Evolutionary conservation across 2,888 invertebrate genomes (phyloP).

Genomic region (Eledona agricola): DNA sequence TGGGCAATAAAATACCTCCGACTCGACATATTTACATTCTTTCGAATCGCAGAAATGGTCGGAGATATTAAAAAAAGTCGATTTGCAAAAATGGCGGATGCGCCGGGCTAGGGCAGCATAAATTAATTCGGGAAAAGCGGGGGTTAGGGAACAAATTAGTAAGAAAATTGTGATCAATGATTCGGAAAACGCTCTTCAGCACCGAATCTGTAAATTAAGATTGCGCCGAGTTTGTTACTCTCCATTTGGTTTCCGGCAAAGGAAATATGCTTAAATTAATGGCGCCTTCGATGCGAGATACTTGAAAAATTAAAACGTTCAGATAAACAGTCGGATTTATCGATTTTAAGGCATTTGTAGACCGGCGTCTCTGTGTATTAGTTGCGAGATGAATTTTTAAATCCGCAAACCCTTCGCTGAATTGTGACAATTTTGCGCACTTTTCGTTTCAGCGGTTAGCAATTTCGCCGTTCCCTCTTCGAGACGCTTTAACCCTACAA

Average conservation of each 20-base stretch:
- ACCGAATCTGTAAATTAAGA: constrained; percentile 56
- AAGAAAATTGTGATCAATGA: constrained; percentile 62
- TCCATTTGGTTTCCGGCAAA: constrained; percentile 53
- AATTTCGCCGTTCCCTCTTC: too few relatives aligned
- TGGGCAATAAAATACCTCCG: constrained; percentile 47
- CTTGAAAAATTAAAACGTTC: too few relatives aligned
- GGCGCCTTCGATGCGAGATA: constrained; percentile 58
- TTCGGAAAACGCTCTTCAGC: constrained; percentile 54
- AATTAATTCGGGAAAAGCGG: constrained; percentile 26
- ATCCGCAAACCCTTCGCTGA: too few relatives aligned
- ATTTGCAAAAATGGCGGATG: constrained; percentile 26
- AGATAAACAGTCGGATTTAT: too few relatives aligned
- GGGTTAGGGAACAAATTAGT: constrained; percentile 55
- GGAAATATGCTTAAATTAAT: constrained; percentile 61
- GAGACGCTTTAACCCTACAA: too few relatives aligned
- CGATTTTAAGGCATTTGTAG: too few relatives aligned
- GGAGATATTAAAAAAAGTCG: constrained; percentile 27
- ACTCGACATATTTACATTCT: constrained; percentile 31
- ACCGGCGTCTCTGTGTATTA: too few relatives aligned
- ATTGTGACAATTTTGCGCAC: too few relatives aligned
- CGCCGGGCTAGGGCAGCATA: constrained; percentile 19
- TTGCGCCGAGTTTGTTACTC: constrained; percentile 52
- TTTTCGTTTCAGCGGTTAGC: too few relatives aligned
- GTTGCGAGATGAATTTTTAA: too few relatives aligned
- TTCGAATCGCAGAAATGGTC: constrained; percentile 22